Percentiles rank a stretch among this genome's conserved stretches.
phyloP scores from a whole-genome alignment of 53 echinoderm and acorn worm genomes.

The Arbacia lixula region DNA sequence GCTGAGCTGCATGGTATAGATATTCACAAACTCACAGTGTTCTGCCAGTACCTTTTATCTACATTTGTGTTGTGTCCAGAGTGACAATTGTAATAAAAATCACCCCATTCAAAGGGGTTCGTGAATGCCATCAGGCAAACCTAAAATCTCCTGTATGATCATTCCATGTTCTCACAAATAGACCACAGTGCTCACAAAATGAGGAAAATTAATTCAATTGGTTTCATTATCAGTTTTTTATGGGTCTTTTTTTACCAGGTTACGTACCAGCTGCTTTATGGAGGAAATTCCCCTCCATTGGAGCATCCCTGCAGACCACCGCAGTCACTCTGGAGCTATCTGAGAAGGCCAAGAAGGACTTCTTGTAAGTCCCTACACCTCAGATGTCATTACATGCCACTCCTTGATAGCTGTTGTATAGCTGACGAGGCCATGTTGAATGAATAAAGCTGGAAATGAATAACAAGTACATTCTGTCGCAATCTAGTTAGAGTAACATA shows the following conservation, averaged over 20 bases:
- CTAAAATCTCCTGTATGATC: not conserved
- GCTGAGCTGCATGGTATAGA: no score
- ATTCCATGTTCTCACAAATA: not conserved
- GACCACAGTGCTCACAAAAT: not conserved
- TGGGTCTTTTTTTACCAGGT: not conserved
- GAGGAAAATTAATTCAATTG: not conserved
- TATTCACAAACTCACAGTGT: no score
- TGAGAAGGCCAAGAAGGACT: slow-evolving; percentile 76
- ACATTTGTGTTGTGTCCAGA: no score
- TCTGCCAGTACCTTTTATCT: no score
- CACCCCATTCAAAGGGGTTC: no score
- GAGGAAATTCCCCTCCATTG: slow-evolving; percentile 53
- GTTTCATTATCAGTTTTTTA: not conserved
- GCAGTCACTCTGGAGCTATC: slow-evolving; percentile 72
- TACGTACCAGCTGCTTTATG: slow-evolving; percentile 50
- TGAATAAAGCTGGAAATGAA: no score
- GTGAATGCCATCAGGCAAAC: not conserved
- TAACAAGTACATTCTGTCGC: no score
- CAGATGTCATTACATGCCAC: not conserved
- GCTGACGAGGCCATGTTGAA: no score
- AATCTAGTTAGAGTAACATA: no score
- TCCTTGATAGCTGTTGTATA: no score
- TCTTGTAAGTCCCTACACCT: slow-evolving; percentile 62
- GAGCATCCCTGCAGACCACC: slow-evolving; percentile 65
- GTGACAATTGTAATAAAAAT: no score